Evolutionary conservation across 2,888 invertebrate genomes (phyloP).

Genomic region (Ecdyonurus torrentis): DNA sequence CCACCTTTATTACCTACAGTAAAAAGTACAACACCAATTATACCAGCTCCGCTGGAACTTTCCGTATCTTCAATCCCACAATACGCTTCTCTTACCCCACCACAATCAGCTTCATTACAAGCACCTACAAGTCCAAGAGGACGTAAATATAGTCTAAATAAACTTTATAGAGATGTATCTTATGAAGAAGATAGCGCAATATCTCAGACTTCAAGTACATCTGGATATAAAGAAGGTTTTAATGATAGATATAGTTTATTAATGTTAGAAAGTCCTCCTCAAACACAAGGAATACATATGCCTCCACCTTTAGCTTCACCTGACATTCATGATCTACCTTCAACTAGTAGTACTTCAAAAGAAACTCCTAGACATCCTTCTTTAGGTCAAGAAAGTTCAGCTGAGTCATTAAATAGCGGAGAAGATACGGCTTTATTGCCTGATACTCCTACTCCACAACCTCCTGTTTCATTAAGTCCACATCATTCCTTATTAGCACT

Average conservation of each 20-base stretch:
- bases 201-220: slow-evolving; percentile 72
- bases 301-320: slow-evolving; percentile 46
- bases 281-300: slow-evolving; percentile 13
- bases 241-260: slow-evolving; percentile 22
- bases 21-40: slow-evolving; percentile 14
- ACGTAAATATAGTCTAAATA: slow-evolving; percentile 5
- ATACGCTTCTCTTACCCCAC: slow-evolving; percentile 19
- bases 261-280: slow-evolving; percentile 19
- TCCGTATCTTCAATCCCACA: slow-evolving; percentile 8
- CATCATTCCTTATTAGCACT: slow-evolving; percentile 60
- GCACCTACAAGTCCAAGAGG: slow-evolving; percentile 5
- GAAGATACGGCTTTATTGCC: slow-evolving; percentile 32
- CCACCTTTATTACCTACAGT: slow-evolving; percentile 21
- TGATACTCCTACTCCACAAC: slow-evolving; percentile 7
- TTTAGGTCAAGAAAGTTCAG: slow-evolving; percentile 33
- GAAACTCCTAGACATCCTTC: slow-evolving; percentile 41
- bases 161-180: slow-evolving; percentile 13
- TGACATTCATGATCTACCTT: slow-evolving; percentile 37
- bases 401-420: slow-evolving; percentile 28
- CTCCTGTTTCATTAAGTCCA: slow-evolving; percentile 25
- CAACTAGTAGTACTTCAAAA: slow-evolving; percentile 40
- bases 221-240: slow-evolving; percentile 61
- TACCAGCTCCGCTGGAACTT: slow-evolving; percentile 15
- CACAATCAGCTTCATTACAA: slow-evolving; percentile 17
- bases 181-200: slow-evolving; percentile 36